Conservation (phyloP, 2,888 invertebrate genomes). For the Drosophila greeni region DNA sequence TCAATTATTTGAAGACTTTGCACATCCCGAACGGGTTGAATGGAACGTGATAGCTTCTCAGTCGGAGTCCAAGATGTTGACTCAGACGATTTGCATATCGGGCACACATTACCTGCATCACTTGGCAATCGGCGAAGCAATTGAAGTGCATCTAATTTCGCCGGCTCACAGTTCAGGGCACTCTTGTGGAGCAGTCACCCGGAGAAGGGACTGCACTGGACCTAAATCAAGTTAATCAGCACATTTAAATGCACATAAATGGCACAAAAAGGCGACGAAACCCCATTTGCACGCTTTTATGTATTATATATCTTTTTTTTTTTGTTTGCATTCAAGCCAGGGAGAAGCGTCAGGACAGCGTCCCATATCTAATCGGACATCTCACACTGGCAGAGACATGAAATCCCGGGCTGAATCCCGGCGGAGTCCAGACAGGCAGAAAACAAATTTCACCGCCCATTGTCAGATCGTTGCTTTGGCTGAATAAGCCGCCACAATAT, state of each 20-base stretch:
- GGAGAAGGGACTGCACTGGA: constrained; percentile 10
- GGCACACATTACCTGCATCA: constrained; percentile 30
- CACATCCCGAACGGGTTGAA: background rate
- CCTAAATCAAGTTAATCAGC: constrained; percentile 52
- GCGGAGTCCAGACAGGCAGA: constrained; percentile 13
- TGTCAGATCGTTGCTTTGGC: constrained; percentile 1
- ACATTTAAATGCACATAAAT: constrained; percentile 46
- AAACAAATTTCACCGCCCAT: constrained; percentile 19
- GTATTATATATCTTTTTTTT: background rate
- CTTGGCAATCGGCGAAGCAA: constrained; percentile 33
- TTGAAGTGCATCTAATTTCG: constrained; percentile 36
- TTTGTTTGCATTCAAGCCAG: constrained; percentile 9
- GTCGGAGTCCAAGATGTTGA: background rate
- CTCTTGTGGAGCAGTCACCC: constrained; percentile 14
- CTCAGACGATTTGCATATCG: constrained; percentile 20
- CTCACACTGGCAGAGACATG: constrained; percentile 5
- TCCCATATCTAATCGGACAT: constrained; percentile 29
- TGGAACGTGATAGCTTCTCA: background rate
- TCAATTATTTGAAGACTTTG: constrained; percentile 6
- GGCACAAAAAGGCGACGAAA: constrained; percentile 10
- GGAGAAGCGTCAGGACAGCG: background rate
- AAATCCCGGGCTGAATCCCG: background rate
- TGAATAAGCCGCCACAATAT: constrained; percentile 11
- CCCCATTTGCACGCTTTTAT: constrained; percentile 16
- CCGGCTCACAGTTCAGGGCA: constrained; percentile 31